phyloP scores from a whole-genome alignment of 2,113 vertebrate genomes.

The Willisornis vidua region DNA sequence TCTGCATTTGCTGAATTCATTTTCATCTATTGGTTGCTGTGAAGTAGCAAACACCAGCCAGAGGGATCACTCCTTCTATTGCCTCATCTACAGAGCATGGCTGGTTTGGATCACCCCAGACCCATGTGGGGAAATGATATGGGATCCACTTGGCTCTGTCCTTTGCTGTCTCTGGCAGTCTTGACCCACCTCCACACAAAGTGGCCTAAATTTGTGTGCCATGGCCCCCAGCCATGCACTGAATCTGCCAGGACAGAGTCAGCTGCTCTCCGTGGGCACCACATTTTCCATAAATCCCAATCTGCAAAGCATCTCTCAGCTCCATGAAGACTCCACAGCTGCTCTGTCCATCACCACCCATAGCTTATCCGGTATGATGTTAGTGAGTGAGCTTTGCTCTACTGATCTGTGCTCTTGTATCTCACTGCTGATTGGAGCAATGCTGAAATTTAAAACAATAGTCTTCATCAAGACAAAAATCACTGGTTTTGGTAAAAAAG shows the following conservation, averaged over 20 bases:
- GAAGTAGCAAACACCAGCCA: neutral
- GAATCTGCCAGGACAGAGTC: neutral
- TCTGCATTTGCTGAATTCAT: neutral
- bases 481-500: neutral
- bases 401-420: neutral
- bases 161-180: neutral
- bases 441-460: neutral
- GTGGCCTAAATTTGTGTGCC: neutral
- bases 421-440: neutral
- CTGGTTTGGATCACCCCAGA: neutral
- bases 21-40: neutral
- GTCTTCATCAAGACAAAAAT: neutral
- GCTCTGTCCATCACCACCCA: fast-evolving
- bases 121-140: fast-evolving
- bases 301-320: neutral
- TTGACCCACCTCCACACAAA: fast-evolving
- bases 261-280: neutral
- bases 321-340: neutral
- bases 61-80: neutral
- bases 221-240: fast-evolving
- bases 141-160: neutral
- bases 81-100: fast-evolving
- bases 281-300: neutral
- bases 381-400: neutral
- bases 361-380: neutral